phyloP scores from a whole-genome alignment of 1,140 invertebrate genomes.

The Aplysia californica region DNA sequence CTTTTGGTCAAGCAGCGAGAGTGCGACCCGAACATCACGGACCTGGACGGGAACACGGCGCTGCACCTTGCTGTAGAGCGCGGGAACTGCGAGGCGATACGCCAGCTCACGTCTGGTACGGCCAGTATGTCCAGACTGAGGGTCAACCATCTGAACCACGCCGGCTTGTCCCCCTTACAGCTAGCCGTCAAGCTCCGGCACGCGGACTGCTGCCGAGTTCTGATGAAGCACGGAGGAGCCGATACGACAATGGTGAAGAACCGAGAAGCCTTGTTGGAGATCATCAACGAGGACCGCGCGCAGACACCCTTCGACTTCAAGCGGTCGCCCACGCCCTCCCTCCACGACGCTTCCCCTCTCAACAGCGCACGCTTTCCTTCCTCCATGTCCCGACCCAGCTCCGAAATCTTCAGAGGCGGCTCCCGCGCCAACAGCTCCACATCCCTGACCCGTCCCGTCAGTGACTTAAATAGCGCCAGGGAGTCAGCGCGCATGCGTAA shows the following conservation, averaged over 20 bases:
- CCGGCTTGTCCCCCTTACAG: slow-evolving; percentile 36
- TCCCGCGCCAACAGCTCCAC: background rate
- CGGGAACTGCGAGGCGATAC: slow-evolving; percentile 38
- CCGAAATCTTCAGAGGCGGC: background rate
- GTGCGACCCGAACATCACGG: slow-evolving; percentile 83
- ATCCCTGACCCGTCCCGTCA: background rate
- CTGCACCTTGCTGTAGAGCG: slow-evolving; percentile 43
- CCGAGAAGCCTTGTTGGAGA: background rate
- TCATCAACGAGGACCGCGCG: slow-evolving; percentile 23
- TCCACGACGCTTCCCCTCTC: background rate
- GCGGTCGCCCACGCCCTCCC: background rate
- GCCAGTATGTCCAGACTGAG: slow-evolving; percentile 23
- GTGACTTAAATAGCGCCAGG: background rate
- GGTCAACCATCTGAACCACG: slow-evolving; percentile 33
- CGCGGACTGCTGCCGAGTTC: slow-evolving; percentile 40
- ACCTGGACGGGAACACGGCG: slow-evolving; percentile 72
- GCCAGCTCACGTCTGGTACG: slow-evolving; percentile 29
- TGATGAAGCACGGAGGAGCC: slow-evolving; percentile 34
- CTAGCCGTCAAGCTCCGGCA: slow-evolving; percentile 44
- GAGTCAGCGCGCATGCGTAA: background rate
- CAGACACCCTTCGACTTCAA: background rate
- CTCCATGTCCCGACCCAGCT: background rate
- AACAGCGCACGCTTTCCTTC: background rate
- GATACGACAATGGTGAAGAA: slow-evolving; percentile 11
- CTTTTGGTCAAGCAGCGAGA: slow-evolving; percentile 80